phyloP scores from a whole-genome alignment of 2,888 invertebrate genomes.

The Tachina lurida region DNA sequence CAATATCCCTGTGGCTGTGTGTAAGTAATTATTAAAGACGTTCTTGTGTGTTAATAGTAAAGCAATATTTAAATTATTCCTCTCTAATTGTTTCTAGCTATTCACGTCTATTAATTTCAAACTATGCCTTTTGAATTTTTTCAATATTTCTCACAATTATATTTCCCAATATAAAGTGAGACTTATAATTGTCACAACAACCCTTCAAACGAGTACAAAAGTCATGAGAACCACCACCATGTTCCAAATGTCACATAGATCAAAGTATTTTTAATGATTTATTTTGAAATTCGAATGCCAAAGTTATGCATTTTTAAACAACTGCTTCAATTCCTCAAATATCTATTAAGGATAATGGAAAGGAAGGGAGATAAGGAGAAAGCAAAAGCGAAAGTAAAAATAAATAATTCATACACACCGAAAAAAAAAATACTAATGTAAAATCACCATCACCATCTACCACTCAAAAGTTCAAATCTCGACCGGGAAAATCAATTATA shows the following conservation, averaged over 20 bases:
- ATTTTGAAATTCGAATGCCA: neutral
- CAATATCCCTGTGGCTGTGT: too few relatives aligned
- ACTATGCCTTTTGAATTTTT: neutral
- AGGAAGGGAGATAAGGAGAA: neutral
- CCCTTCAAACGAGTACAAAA: neutral
- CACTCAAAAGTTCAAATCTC: too few relatives aligned
- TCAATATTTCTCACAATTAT: neutral
- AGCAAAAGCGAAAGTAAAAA: neutral
- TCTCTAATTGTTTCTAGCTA: neutral
- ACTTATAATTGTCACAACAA: neutral
- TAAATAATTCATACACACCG: neutral
- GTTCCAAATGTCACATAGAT: neutral
- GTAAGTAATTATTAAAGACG: too few relatives aligned
- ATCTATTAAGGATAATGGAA: neutral
- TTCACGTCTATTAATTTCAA: neutral
- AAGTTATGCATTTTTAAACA: neutral
- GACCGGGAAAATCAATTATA: too few relatives aligned
- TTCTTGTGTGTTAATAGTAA: too few relatives aligned
- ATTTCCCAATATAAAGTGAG: neutral
- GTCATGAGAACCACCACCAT: conserved; percentile 1
- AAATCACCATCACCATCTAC: too few relatives aligned
- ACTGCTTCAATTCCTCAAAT: neutral
- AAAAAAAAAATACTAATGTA: too few relatives aligned
- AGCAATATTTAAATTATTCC: too few relatives aligned
- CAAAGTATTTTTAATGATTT: conserved; percentile 15